Evolutionary conservation across 2,797 vertebrate genomes (phyloP), one percentile per base, ranked within the genome.

Genomic region (Hippopotamyrus pictus): DNA sequence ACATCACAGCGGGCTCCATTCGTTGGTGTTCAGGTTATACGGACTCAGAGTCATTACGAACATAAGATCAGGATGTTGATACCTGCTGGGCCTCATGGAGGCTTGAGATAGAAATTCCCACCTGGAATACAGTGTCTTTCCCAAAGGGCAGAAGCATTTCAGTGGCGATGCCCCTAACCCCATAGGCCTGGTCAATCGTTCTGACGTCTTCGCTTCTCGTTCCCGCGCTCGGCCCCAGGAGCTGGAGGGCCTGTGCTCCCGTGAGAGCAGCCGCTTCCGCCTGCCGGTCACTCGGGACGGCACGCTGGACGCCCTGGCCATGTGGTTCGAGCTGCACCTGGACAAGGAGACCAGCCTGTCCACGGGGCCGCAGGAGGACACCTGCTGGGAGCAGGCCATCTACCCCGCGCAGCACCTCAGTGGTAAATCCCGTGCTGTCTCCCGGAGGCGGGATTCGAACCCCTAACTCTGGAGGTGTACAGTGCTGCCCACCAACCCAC

Each of bases 321-420:
- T 98, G 57, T 99, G 99, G 99, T 99, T 99, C 96, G 96, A 97
- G 50, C 97, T 99, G 29, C 97, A 98, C 87, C 96, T 99, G 88
- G 98, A 99, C 88, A 95, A 97, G 29, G 97, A 99, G 84, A 96
- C 96, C 90, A 94, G 94, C 92, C 92, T 99, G 0, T 99, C 97
- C 44, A 99, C 99, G 1, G 97, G 96, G 91, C 98, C 98, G 0
- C 94, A 96, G 90, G 98, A 98, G 92, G 97, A 99, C 90, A 99
- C 97, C 0, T 99, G 99, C 93, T 99, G 99, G 99, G 99, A 99
- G 86, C 98, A 99, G 93, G 98, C 98, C 90, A 95, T 99, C 91
- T 99, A 98, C 92, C 98, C 99, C 0, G 94, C 97, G 41, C 97
- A 98, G 92, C 95, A 92, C 79, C 92, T 95, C 54, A 91, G 93